A percentile compares a stretch with the other conserved stretches of the same genome.
Evolutionary conservation across 2,888 invertebrate species (phyloP).

Genomic region (Aspidiotus rigidus): DNA sequence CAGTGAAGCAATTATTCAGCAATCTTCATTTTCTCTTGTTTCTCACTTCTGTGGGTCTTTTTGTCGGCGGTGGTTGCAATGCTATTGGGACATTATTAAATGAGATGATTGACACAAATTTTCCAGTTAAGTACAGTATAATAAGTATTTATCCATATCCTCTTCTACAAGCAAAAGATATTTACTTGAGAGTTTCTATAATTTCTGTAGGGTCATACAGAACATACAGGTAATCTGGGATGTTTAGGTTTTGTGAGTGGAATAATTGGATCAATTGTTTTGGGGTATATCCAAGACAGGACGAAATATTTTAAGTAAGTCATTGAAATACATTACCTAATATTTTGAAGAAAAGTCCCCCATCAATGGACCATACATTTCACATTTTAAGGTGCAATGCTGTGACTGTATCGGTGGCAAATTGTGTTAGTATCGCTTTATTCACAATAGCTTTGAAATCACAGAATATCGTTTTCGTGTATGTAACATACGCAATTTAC

Average conservation of each 20-base stretch:
- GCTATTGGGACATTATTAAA: too few species aligned
- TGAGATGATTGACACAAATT: too few species aligned
- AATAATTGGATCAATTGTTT: too few species aligned
- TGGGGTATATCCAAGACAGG: too few species aligned
- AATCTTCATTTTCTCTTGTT: too few species aligned
- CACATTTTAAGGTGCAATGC: background rate
- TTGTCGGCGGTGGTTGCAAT: too few species aligned
- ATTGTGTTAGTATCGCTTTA: background rate
- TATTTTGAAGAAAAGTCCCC: too few species aligned
- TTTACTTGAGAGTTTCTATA: background rate
- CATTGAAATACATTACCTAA: background rate
- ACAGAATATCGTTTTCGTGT: conserved; percentile 11
- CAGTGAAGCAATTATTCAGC: too few species aligned
- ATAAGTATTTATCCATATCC: background rate
- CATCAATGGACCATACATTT: background rate
- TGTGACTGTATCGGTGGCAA: background rate
- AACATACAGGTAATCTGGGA: conserved; percentile 83
- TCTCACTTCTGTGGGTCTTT: too few species aligned
- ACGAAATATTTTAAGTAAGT: too few species aligned
- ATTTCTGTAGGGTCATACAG: conserved; percentile 51
- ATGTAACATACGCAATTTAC: background rate
- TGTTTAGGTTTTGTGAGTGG: conserved; percentile 73
- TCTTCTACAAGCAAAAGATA: conserved; percentile 4
- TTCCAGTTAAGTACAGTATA: background rate
- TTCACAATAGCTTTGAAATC: conserved; percentile 13